Evolutionary conservation across 2,888 invertebrate genomes (phyloP).

Genomic region (Pammene aurita): DNA sequence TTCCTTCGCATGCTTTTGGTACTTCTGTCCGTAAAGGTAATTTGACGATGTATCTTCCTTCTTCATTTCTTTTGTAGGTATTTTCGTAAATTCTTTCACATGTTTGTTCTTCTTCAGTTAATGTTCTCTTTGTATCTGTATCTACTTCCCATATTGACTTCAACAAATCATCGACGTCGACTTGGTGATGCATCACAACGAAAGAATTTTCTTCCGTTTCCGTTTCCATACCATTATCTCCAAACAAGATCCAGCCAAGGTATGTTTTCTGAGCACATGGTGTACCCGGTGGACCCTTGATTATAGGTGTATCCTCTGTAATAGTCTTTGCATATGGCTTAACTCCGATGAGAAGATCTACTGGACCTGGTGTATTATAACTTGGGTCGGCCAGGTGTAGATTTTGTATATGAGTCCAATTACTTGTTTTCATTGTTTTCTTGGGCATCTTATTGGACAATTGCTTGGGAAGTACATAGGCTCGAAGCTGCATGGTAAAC

Average conservation of each 20-base stretch:
- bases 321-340: background rate
- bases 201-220: background rate
- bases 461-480: too few species aligned
- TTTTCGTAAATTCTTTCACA: slow-evolving; percentile 20
- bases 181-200: slow-evolving; percentile 12
- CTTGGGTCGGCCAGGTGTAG: slow-evolving; percentile 17
- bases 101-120: slow-evolving; percentile 12
- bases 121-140: slow-evolving; percentile 1
- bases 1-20: slow-evolving; percentile 20
- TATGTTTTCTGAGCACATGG: slow-evolving; percentile 19
- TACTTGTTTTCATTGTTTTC: background rate
- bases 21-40: slow-evolving; percentile 17
- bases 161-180: slow-evolving; percentile 13
- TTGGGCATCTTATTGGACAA: too few species aligned
- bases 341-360: slow-evolving; percentile 12
- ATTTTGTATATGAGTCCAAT: background rate
- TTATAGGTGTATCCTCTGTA: slow-evolving; percentile 10
- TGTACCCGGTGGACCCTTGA: slow-evolving; percentile 20
- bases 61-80: slow-evolving; percentile 13
- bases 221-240: background rate
- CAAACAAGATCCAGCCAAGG: slow-evolving; percentile 21
- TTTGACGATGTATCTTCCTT: slow-evolving; percentile 30
- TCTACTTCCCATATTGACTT: slow-evolving; percentile 22
- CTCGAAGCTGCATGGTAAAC: too few species aligned
- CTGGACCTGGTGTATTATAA: slow-evolving; percentile 25